Base-by-base conservation (phyloP, 2,113 vertebrate species). In the Craseonycteris thonglongyai region DNA sequence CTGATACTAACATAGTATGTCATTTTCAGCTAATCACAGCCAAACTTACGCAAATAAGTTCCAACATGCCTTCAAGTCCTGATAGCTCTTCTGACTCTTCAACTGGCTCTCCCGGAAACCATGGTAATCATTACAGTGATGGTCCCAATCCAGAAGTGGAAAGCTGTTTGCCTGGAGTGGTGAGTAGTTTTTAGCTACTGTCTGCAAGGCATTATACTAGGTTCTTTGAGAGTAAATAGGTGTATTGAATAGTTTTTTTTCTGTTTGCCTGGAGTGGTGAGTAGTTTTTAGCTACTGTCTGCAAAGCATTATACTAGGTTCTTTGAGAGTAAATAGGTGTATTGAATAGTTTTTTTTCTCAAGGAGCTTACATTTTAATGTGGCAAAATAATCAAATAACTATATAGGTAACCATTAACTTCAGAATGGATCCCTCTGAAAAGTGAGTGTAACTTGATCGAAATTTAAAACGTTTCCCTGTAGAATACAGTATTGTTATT, bases 1-100 rank as follows among this genome's bases (percentile, higher is more conserved):
- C 24, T 92, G 38, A 81, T 93, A 54, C 40, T 94, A 84, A 93
- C 21, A 12, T 68, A 42, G 4, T 91, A 3, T 96, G 40, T 97
- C 26, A 88, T 93, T 98, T 98, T 94, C 97, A 99, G 99, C 98
- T 99, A 97, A 99, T 99, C 97, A 99, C 99, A 21, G 99, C 99
- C 96, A 99, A 99, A 98, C 99, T 99, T 97, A 99, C 99, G 72
- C 99, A 99, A 98, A 99, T 99, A 98, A 99, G 99, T 98, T 99
- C 99, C 98, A 99, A 99, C 98, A 99, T 99, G 99, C 99, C 99
- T 98, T 99, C 99, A 96, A 99, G 99, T 97, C 99, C 99, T 94
- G 99, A 99, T 98, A 99, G 99, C 97, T 99, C 99, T 91, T 99
- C 99, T 85, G 99, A 99, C 98, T 99, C 99, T 88, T 99, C 99